phyloP scores from a whole-genome alignment of 2,888 invertebrate genomes.

The Caenorhabditis macrosperma region DNA sequence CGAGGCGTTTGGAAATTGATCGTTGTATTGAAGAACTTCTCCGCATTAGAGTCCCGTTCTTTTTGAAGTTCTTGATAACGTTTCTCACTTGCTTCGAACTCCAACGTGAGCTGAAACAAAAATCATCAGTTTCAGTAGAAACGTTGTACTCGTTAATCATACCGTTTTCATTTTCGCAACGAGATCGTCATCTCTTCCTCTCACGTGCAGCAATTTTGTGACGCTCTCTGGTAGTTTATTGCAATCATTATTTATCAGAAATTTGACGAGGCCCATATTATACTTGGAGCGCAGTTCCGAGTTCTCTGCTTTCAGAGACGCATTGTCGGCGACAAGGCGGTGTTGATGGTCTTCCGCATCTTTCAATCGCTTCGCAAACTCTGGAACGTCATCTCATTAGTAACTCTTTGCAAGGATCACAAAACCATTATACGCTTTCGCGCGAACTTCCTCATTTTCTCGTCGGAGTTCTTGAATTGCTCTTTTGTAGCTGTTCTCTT shows the following conservation, averaged over 20 bases:
- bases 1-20: slow-evolving; percentile 29
- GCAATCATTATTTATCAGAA: not conserved
- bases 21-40: slow-evolving; percentile 18
- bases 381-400: too few relatives aligned
- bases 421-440: slow-evolving; percentile 1
- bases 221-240: too few relatives aligned
- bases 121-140: too few relatives aligned
- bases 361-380: slow-evolving; percentile 9
- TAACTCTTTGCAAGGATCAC: too few relatives aligned
- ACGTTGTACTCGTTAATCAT: not conserved
- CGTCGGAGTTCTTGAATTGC: slow-evolving; percentile 80
- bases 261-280: slow-evolving; percentile 20
- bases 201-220: not conserved
- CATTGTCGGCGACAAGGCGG: slow-evolving; percentile 2
- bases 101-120: slow-evolving; percentile 36
- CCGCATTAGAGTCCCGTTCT: not conserved
- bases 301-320: slow-evolving; percentile 11
- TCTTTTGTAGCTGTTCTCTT: slow-evolving; percentile 79
- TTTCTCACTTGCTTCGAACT: slow-evolving; percentile 17
- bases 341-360: slow-evolving; percentile 4
- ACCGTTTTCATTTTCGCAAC: slow-evolving; percentile 2
- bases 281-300: slow-evolving; percentile 39
- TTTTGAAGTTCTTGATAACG: slow-evolving; percentile 15
- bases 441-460: slow-evolving; percentile 24
- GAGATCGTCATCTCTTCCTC: not conserved